phyloP scores from a whole-genome alignment of 2,797 vertebrate species.

The Vultur gryphus region DNA sequence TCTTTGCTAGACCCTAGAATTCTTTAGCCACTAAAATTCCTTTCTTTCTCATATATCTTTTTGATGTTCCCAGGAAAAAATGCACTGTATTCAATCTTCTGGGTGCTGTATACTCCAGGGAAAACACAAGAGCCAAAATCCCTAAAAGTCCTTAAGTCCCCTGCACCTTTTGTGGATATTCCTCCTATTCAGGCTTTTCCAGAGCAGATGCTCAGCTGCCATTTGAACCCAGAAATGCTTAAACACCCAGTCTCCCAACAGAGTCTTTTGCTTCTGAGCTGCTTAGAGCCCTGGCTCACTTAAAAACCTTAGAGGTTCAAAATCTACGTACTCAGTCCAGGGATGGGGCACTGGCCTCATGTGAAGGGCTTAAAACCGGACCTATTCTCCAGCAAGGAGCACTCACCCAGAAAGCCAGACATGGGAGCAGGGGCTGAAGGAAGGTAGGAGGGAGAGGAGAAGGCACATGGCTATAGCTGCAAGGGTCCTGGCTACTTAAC shows the following conservation, averaged over 20 bases:
- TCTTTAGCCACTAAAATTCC: background rate
- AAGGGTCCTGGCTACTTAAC: background rate
- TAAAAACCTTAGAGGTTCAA: background rate
- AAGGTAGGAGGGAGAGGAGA: background rate
- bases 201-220: background rate
- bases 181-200: background rate
- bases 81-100: background rate
- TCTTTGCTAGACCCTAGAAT: background rate
- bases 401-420: background rate
- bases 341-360: background rate
- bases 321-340: background rate
- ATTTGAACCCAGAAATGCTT: background rate
- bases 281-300: background rate
- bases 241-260: background rate
- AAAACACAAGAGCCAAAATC: background rate
- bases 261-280: background rate
- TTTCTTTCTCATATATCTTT: background rate
- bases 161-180: background rate
- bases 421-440: background rate
- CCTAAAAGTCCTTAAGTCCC: background rate
- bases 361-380: background rate
- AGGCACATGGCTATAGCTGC: fast-evolving
- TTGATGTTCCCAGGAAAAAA: fast-evolving
- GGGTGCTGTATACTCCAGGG: background rate
- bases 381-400: fast-evolving